A percentile compares a stretch with the other conserved stretches of the same genome.
Conservation (phyloP, 1,140 invertebrate genomes). For the Lordiphosa collinella region DNA sequence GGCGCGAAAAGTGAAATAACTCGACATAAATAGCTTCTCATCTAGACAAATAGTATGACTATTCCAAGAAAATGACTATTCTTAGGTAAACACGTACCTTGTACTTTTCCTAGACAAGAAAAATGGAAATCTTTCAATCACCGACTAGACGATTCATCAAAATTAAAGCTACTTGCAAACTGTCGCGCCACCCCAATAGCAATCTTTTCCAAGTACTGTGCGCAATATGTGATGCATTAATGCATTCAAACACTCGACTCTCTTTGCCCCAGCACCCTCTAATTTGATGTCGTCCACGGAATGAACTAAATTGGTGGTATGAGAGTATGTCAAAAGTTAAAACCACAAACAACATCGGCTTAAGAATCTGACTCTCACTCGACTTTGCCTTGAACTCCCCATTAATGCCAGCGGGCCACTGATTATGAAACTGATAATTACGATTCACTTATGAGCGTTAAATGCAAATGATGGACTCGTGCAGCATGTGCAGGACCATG, state of each 20-base stretch:
- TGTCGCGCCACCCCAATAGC: no score
- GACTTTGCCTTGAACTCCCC: background rate
- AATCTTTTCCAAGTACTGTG: background rate
- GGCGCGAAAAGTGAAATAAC: no score
- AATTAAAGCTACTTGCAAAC: no score
- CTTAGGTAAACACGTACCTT: no score
- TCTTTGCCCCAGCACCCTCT: slow-evolving; percentile 23
- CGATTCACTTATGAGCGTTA: slow-evolving; percentile 51
- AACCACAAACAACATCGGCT: slow-evolving; percentile 23
- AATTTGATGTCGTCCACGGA: slow-evolving; percentile 45
- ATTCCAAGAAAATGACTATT: no score
- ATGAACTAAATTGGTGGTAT: slow-evolving; percentile 13
- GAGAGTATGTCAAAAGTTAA: slow-evolving; percentile 35
- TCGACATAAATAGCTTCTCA: no score
- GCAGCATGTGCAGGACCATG: slow-evolving; percentile 8
- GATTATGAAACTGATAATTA: slow-evolving; percentile 49
- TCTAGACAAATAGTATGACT: no score
- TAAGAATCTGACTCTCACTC: slow-evolving; percentile 9
- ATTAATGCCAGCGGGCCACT: slow-evolving; percentile 15
- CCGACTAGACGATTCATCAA: no score
- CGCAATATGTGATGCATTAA: slow-evolving; percentile 9
- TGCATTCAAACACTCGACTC: slow-evolving; percentile 20
- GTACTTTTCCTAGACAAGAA: no score
- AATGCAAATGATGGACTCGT: slow-evolving; percentile 44
- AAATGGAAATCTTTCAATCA: no score